Evolutionary conservation across 2,797 vertebrate genomes (phyloP), one percentile per base, ranked within the genome.

Genomic region (Champsocephalus esox): DNA sequence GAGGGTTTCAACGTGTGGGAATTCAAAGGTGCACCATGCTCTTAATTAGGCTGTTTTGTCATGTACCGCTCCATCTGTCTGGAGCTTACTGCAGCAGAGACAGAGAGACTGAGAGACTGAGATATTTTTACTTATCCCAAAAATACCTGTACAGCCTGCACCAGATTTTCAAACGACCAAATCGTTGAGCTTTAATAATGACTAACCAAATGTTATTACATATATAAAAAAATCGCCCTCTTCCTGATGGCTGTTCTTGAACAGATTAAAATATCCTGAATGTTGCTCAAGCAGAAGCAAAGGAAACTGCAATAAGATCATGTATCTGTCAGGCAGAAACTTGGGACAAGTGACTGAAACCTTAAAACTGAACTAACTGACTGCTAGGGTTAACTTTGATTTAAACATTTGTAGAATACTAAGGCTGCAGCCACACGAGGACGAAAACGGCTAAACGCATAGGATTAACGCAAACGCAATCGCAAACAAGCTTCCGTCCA

Each of bases 21-120:
- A 92, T 92, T 92, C 62, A 85, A 82, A 92, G 85, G 75, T 89
- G 77, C 82, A 73, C 66, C 73, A 54, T 83, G 90, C 83, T 86
- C 69, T 91, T 92, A 93, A 94, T 94, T 91, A 90, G 90, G 83
- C 84, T 90, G 83, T 90, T 92, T 92, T 85, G 88, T 92, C 86
- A 84, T 88, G 90, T 82, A 87, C 73, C 6, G 71, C 83, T 90
- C 87, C 91, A 88, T 90, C 90, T 92, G 88, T 88, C 86, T 78
- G 64, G 34, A 63, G 56, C 73, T 59, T 60, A 64, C 86, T 91
- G 88, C 82, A 87, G 88, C 86, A 82, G 55, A 77, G 69, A 75
- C 54, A 44, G 61, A 66, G 58, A 70, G 58, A 44, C 24, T 46
- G 55, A 70, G 49, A 21, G 21, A 21, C 21, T 21, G 21, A 21